Percentiles rank a stretch among this genome's conserved stretches.
Conservation (phyloP, 2,113 vertebrate genomes). For the Actenoides hombroni region DNA sequence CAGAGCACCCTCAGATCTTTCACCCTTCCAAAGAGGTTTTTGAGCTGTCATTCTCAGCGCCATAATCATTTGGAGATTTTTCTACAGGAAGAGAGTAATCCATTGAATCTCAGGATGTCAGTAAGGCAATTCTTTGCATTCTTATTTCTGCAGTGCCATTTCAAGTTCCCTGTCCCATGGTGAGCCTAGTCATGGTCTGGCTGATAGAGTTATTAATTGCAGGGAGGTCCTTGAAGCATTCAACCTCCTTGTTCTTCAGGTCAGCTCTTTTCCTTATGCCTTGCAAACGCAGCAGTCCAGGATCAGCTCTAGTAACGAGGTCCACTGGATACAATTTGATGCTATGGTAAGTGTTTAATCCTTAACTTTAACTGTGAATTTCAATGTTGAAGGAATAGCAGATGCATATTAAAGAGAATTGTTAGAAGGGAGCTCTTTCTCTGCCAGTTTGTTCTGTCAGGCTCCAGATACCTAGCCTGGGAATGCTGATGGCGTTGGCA, state of each 20-base stretch:
- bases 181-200: conserved; percentile 90
- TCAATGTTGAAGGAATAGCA: not conserved
- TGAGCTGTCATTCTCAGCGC: not conserved
- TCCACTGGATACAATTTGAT: conserved; percentile 88
- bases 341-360: conserved; percentile 77
- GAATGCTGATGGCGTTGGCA: not conserved
- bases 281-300: conserved; percentile 94
- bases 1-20: not conserved
- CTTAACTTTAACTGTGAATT: not conserved
- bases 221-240: conserved; percentile 92
- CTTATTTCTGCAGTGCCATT: conserved; percentile 77
- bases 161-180: conserved; percentile 91
- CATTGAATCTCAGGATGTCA: not conserved
- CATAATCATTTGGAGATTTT: not conserved
- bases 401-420: not conserved
- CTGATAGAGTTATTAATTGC: conserved; percentile 95
- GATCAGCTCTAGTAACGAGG: conserved; percentile 90
- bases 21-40: not conserved
- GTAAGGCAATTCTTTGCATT: conserved; percentile 29
- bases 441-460: not conserved
- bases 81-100: not conserved
- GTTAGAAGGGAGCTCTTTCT: not conserved
- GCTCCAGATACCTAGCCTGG: not conserved
- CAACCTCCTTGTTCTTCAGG: conserved; percentile 96
- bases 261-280: conserved; percentile 94